Percentiles rank a stretch among this genome's conserved stretches.
These are phyloP conservation scores for Gymnothorax javanicus DNA, from an alignment of 2,797 vertebrate genomes.

Conservation along the genomic window DNA sequence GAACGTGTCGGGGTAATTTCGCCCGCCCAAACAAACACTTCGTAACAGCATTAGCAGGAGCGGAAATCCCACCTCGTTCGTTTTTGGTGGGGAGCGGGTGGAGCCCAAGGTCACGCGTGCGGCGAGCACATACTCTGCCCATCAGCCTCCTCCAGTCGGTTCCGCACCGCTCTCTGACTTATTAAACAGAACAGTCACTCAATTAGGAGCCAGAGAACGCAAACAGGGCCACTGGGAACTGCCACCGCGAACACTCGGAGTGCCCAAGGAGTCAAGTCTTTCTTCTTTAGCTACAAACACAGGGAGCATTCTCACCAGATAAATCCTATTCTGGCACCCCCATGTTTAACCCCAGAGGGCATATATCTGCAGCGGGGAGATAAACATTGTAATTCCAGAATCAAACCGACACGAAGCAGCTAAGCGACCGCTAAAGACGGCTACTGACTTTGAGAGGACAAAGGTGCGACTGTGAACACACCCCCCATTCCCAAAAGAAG, in stretches of 20 bases:
- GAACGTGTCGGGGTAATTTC: not conserved
- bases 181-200: not conserved
- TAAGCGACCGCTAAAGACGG: constrained; percentile 28
- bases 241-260: not conserved
- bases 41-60: not conserved
- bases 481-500: constrained; percentile 8
- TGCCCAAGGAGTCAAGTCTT: not conserved
- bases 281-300: not conserved
- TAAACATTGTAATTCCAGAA: constrained; percentile 45
- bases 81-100: not conserved
- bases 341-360: not conserved
- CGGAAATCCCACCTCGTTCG: not conserved
- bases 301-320: not conserved
- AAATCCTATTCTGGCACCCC: constrained; percentile 14
- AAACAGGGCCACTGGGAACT: not conserved
- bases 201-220: not conserved
- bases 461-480: not conserved
- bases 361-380: constrained; percentile 37
- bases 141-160: not conserved
- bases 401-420: constrained; percentile 37
- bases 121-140: not conserved
- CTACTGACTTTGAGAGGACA: constrained; percentile 9
- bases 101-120: not conserved
- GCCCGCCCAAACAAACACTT: not conserved
- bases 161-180: not conserved